Percentiles rank a stretch among this genome's conserved stretches.
phyloP scores from a whole-genome alignment of 2,113 vertebrate genomes.

The Chloebia gouldiae region DNA sequence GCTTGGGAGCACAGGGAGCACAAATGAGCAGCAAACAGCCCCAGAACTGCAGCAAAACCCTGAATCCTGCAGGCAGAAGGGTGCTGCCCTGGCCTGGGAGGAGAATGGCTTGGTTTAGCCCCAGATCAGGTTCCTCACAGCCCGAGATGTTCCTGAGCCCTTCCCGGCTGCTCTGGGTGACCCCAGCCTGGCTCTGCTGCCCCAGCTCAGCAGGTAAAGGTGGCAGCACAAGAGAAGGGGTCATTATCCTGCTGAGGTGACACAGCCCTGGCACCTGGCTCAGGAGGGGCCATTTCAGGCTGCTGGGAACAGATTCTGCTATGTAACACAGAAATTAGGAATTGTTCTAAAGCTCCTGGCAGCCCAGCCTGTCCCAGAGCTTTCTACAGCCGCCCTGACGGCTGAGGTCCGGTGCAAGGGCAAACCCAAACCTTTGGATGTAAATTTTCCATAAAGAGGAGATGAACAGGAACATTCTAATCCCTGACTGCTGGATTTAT shows the following conservation, averaged over 20 bases:
- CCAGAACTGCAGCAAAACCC: neutral
- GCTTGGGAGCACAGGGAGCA: neutral
- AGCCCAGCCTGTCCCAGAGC: neutral
- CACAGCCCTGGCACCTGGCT: neutral
- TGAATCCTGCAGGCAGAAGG: rapidly evolving
- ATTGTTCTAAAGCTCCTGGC: neutral
- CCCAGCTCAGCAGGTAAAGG: neutral
- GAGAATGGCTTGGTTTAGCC: neutral
- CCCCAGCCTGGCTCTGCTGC: neutral
- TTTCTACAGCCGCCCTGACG: neutral
- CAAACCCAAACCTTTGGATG: neutral
- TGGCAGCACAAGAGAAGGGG: neutral
- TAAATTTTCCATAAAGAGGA: neutral
- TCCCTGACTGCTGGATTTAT: constrained; percentile 6
- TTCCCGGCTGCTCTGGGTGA: rapidly evolving
- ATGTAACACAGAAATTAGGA: neutral
- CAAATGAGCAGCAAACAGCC: rapidly evolving
- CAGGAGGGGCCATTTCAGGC: neutral
- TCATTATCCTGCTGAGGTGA: neutral
- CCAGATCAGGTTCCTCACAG: neutral
- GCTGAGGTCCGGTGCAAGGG: neutral
- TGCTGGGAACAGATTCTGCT: neutral
- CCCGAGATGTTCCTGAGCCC: neutral
- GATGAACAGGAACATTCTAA: neutral
- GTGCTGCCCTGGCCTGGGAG: rapidly evolving